Base-by-base conservation (phyloP, 2,888 invertebrate genomes). In the Polymixis lichenea region DNA sequence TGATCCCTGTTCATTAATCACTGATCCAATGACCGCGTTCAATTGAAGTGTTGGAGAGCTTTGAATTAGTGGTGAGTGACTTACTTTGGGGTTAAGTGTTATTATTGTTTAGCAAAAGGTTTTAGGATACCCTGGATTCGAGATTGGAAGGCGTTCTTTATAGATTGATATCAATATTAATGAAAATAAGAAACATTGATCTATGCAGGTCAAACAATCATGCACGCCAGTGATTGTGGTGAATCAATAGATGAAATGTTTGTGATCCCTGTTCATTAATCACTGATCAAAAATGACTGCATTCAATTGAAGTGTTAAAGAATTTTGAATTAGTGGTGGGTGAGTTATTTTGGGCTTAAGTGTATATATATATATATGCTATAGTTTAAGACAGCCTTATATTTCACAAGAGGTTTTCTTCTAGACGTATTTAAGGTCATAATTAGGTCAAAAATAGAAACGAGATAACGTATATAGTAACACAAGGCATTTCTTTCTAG, bases 121-220 rank as follows among this genome's bases (percentile, higher is more conserved):
- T 32, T 19, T 61, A 13, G 15, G 15, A 32, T 32, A 22, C 1
- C 7, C 22, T 61, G 22, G 7, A 61, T 22, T 61, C 19, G 19
- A 19, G 28, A 60, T 17, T 58, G 58, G 4, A 58, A 17, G 17
- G 58, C 28, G 9, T 19, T 32, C 11, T 19, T 22, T 32, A 60
- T 5, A 32, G 32, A 32, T 22, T 22, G 32, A 22, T 61, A 32
- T 11, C 2, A 75, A 5, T 32, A 19, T 32, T 32, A 94, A 93
- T 92, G 92, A 92, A 92, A 83, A 92, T 90, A 92, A 91, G 92
- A 92, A 92, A 92, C 92, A 93, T 93, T 90, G 91, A 92, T 90
- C 88, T 88, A 91, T 90, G 90, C 88, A 11, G 67, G 75, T 66
- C 80, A 82, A 92, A 91, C 87, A 88, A 92, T 91, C 91, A 92